Evolutionary conservation across 2,888 invertebrate genomes (phyloP).

Genomic region (Lagria hirta): DNA sequence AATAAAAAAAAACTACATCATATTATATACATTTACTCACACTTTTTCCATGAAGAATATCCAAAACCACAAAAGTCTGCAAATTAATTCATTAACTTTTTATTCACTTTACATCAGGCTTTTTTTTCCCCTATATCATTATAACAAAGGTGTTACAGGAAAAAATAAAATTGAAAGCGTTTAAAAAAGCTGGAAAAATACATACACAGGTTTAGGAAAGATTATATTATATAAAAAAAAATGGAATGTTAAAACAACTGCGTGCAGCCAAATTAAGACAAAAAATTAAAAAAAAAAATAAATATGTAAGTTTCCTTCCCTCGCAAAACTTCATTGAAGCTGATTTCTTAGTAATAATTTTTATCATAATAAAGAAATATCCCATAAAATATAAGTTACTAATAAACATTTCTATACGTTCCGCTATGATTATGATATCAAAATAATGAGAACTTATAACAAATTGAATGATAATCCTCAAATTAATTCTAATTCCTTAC

Average conservation of each 20-base stretch:
- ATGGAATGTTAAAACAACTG: no score
- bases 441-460: no score
- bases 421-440: no score
- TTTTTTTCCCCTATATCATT: constrained; percentile 15
- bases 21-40: no score
- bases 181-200: constrained; percentile 32
- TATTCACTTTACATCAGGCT: constrained; percentile 28
- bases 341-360: no score
- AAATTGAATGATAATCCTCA: no score
- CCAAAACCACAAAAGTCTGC: constrained; percentile 39
- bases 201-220: constrained; percentile 28
- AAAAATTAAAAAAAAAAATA: constrained; percentile 28
- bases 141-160: constrained; percentile 15
- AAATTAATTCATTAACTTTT: constrained; percentile 31
- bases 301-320: constrained; percentile 46
- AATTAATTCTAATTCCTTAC: no score
- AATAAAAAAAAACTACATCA: constrained; percentile 29
- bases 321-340: constrained; percentile 7
- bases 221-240: constrained; percentile 34
- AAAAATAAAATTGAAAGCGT: constrained; percentile 2
- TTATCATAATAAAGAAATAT: no score
- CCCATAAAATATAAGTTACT: no score
- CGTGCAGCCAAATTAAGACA: constrained; percentile 42
- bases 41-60: constrained; percentile 49
- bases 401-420: no score